Percentiles rank a stretch among this genome's conserved stretches.
Evolutionary conservation across 2,888 invertebrate species (phyloP).

Genomic region (Drosophila birchii): DNA sequence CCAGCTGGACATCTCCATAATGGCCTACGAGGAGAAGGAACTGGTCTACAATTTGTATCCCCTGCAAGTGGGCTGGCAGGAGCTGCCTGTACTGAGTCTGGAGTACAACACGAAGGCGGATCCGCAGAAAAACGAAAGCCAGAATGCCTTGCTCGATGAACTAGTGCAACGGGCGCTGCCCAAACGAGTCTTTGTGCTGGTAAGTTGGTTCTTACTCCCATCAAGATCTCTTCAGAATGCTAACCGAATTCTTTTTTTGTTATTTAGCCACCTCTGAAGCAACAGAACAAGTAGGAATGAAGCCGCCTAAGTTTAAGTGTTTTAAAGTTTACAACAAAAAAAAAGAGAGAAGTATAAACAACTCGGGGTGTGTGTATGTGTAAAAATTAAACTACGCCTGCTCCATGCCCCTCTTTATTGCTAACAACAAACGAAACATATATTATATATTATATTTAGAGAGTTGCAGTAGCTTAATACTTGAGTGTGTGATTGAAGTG

Average conservation of each 20-base stretch:
- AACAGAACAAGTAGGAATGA: conserved; percentile 71
- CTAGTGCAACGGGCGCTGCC: conserved; percentile 84
- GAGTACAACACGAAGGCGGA: conserved; percentile 84
- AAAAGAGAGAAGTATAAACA: conserved; percentile 11
- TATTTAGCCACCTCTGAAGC: conserved; percentile 81
- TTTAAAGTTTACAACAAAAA: conserved; percentile 60
- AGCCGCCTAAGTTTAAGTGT: conserved; percentile 61
- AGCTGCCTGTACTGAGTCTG: conserved; percentile 82
- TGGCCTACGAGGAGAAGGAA: conserved; percentile 83
- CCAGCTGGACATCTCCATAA: conserved; percentile 84
- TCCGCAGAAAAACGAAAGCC: conserved; percentile 82
- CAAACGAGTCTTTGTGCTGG: conserved; percentile 84
- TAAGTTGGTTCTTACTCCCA: conserved; percentile 44
- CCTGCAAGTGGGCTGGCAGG: conserved; percentile 84
- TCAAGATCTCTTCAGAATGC: not conserved
- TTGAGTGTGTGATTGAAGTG: conserved; percentile 54
- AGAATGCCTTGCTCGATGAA: conserved; percentile 81
- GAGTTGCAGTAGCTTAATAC: conserved; percentile 69
- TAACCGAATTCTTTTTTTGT: not conserved
- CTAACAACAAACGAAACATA: conserved; percentile 49
- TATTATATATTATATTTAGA: conserved; percentile 61
- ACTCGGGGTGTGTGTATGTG: conserved; percentile 39
- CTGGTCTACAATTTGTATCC: conserved; percentile 84
- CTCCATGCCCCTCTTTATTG: conserved; percentile 54
- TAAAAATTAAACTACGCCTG: conserved; percentile 51